Evolutionary conservation across 2,888 invertebrate species (phyloP), one percentile per base, ranked within the genome.

Genomic region (Drosophila quinaria): DNA sequence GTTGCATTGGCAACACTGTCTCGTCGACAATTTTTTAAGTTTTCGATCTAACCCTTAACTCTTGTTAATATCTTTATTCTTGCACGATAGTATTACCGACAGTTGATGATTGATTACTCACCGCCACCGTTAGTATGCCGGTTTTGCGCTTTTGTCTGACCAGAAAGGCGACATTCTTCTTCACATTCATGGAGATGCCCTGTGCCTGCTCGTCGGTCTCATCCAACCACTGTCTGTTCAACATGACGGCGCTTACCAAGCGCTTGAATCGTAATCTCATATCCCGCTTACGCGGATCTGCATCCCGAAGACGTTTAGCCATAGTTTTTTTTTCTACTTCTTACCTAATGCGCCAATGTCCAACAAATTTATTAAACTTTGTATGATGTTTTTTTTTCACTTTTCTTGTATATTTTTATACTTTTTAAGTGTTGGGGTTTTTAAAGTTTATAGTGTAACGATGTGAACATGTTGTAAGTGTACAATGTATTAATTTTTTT

Each of bases 171-270:
- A 80, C 70, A 49, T 78, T 78, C 33, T 55, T 78, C 49, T 74
- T 78, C 8, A 61, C 78, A 68, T 78, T 78, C 78, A 78, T 71
- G 1, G 66, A 54, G 9, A 68, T 60, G 10, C 52, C 68, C 50
- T 68, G 77, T 0, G 61, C 70, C 13, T 60, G 47, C 4, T 63
- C 63, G 13, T 78, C 78, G 46, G 49, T 3, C 0, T 78, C 78
- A n/a, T 68, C 79, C 52, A 78, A 1, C 55, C 61, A 78, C n/a
- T 65, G 71, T 2, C 19, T 41, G 42, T 78, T 74, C 15, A 78
- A 5, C 44, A 68, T 35, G 3, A 68, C 74, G 4, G 41, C 9
- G 1, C 62, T 51, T 0, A 78, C 74, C 15, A 78, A 10, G n/a
- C 31, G 52, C 51, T 61, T 74, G 25, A 78, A 78, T 2, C 50